Percentiles rank a stretch among this genome's conserved stretches.
Evolutionary conservation across 1,140 invertebrate genomes (phyloP).

Genomic region (Microplitis demolitor): DNA sequence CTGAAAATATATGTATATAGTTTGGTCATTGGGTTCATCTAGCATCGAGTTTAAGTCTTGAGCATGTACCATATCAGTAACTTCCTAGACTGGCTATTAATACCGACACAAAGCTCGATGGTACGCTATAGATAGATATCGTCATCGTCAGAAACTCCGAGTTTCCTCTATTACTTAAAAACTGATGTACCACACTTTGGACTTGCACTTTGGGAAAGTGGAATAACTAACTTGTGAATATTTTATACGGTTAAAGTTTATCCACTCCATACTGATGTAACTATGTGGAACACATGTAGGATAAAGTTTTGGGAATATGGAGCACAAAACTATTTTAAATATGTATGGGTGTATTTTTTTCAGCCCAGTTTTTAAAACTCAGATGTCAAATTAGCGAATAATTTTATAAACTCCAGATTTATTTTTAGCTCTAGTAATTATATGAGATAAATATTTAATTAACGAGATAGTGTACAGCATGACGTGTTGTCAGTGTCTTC

Average conservation of each 20-base stretch:
- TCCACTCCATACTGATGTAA: not conserved
- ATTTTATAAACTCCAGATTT: no score
- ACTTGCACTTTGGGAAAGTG: not conserved
- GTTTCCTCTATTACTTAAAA: not conserved
- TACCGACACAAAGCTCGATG: no score
- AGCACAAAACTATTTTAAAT: not conserved
- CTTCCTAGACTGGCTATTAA: no score
- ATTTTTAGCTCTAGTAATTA: no score
- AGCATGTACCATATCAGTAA: no score
- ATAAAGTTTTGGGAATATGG: not conserved
- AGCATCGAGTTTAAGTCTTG: no score
- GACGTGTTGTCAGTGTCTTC: no score
- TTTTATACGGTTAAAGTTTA: not conserved
- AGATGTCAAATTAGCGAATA: no score
- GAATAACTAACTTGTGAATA: slow-evolving; percentile 17
- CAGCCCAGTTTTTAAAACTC: no score
- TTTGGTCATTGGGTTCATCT: not conserved
- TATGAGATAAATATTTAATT: no score
- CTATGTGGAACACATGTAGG: not conserved
- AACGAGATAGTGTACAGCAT: no score
- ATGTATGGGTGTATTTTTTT: not conserved
- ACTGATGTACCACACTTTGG: not conserved
- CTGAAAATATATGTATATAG: not conserved
- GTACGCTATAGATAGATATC: not conserved
- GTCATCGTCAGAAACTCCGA: not conserved